Evolutionary conservation across 2,113 vertebrate species (phyloP).

Genomic region (Thomomys bottae): DNA sequence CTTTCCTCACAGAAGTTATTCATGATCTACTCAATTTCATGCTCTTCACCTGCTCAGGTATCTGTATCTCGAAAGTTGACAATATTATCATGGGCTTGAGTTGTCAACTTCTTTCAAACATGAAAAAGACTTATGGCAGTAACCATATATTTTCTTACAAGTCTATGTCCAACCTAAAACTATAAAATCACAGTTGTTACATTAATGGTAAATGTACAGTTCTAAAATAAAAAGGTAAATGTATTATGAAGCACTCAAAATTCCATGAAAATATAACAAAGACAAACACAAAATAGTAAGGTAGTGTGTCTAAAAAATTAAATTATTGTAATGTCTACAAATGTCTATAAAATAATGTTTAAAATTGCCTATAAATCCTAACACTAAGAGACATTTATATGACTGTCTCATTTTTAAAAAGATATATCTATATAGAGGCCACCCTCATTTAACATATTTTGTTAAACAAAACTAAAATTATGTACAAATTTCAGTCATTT

Average conservation of each 20-base stretch:
- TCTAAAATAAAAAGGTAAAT: neutral
- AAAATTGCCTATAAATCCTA: no score
- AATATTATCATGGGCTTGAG: no score
- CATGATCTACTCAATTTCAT: no score
- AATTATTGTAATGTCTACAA: no score
- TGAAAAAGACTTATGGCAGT: no score
- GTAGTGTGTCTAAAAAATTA: neutral
- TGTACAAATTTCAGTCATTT: neutral
- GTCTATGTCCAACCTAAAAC: neutral
- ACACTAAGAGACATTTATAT: neutral
- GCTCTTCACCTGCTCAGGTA: no score
- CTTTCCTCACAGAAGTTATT: no score
- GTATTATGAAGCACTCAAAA: constrained; percentile 35
- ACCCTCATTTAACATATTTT: neutral
- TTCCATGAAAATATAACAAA: neutral
- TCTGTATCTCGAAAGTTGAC: no score
- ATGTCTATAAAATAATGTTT: no score
- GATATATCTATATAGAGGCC: neutral
- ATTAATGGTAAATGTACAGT: neutral
- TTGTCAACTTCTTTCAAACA: no score
- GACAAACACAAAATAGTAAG: neutral
- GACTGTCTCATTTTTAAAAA: neutral
- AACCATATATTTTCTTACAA: no score
- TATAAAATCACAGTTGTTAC: neutral
- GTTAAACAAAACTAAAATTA: neutral